Conservation (phyloP, 2,888 invertebrate species). For the Camptogramma bilineatum region DNA sequence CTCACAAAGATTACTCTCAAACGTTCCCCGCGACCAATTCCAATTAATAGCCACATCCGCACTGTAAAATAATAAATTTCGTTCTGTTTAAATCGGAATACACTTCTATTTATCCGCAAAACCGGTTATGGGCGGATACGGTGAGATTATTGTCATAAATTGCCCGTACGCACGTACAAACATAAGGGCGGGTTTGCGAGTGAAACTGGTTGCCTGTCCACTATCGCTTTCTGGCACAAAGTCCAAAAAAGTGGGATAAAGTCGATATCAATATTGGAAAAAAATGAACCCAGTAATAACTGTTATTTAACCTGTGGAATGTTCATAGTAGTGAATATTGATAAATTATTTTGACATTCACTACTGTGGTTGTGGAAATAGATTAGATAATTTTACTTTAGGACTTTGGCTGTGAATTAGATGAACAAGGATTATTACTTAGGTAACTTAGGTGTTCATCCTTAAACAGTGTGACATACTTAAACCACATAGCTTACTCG, state of each 20-base stretch:
- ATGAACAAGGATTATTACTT: too few species aligned
- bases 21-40: slow-evolving; percentile 50
- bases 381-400: too few species aligned
- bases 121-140: slow-evolving; percentile 64
- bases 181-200: slow-evolving; percentile 8
- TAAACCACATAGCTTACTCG: too few species aligned
- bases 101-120: slow-evolving; percentile 65
- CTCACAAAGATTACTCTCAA: slow-evolving; percentile 37
- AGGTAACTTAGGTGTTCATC: too few species aligned
- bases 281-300: not conserved
- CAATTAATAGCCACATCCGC: slow-evolving; percentile 57
- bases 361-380: too few species aligned
- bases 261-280: too few species aligned
- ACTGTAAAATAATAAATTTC: slow-evolving; percentile 63
- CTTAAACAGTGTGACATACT: too few species aligned
- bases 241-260: not conserved
- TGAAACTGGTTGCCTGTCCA: slow-evolving; percentile 8
- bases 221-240: not conserved
- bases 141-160: slow-evolving; percentile 80
- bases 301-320: not conserved
- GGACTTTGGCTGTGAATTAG: too few species aligned
- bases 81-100: slow-evolving; percentile 64
- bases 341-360: not conserved
- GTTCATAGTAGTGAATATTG: not conserved
- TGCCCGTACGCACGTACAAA: slow-evolving; percentile 48